phyloP scores from a whole-genome alignment of 2,797 vertebrate genomes.

The Rallus crepitans region DNA sequence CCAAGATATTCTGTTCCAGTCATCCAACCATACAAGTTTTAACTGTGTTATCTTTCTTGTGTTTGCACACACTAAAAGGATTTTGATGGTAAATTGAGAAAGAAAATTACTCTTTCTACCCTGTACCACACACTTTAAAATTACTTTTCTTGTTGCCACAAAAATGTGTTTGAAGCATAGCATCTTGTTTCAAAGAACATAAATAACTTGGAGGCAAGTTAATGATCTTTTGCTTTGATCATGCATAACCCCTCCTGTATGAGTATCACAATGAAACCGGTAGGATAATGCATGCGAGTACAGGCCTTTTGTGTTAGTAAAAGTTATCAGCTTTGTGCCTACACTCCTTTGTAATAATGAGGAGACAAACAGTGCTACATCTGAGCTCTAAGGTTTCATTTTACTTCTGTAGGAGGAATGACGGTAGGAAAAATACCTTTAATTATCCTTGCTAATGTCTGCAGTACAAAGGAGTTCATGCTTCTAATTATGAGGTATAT shows the following conservation, averaged over 20 bases:
- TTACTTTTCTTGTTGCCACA: not conserved
- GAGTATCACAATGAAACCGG: not conserved
- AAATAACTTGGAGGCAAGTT: slow-evolving; percentile 57
- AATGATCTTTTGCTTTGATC: slow-evolving; percentile 35
- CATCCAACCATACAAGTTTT: not conserved
- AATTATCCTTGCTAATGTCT: not conserved
- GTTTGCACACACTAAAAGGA: not conserved
- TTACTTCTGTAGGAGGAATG: not conserved
- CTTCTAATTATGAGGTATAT: not conserved
- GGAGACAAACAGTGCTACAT: not conserved
- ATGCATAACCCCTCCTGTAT: not conserved
- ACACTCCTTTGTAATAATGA: not conserved
- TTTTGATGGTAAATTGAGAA: not conserved
- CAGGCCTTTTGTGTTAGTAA: not conserved
- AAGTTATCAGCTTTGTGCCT: not conserved
- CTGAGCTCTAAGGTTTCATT: not conserved
- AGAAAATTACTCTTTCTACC: slow-evolving; percentile 12
- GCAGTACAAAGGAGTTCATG: not conserved
- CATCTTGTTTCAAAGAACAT: slow-evolving; percentile 58
- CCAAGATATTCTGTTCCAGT: slow-evolving; percentile 10
- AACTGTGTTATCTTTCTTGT: not conserved
- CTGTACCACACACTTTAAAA: not conserved
- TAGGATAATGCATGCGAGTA: not conserved
- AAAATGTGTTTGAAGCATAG: slow-evolving; percentile 7
- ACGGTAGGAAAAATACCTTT: not conserved